Evolutionary conservation across 2,888 invertebrate species (phyloP).

Genomic region (Pristionchus maxplancki): DNA sequence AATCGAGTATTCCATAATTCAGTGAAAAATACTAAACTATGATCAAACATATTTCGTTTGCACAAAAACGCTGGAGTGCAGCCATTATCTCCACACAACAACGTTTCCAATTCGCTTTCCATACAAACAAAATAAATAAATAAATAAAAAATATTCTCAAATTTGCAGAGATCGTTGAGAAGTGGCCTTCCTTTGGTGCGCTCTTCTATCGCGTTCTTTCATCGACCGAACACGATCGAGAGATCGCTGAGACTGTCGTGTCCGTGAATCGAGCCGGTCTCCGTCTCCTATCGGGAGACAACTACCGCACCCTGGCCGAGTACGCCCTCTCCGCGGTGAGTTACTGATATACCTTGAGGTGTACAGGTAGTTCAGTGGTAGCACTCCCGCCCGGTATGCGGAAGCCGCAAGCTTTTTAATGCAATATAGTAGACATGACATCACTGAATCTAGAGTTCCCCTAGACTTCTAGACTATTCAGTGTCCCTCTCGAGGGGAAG

Average conservation of each 20-base stretch:
- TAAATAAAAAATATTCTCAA: conserved; percentile 49
- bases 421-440: no score
- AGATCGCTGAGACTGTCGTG: conserved; percentile 87
- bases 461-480: neutral
- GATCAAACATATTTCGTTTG: no score
- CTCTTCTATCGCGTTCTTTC: conserved; percentile 88
- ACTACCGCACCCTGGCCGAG: conserved; percentile 53
- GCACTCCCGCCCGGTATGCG: neutral
- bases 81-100: no score
- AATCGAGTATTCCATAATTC: no score
- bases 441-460: no score
- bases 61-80: no score
- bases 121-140: no score
- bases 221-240: conserved; percentile 34
- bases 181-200: conserved; percentile 96
- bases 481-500: neutral
- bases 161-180: conserved; percentile 88
- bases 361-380: neutral
- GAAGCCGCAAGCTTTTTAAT: neutral
- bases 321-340: conserved; percentile 47
- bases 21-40: no score
- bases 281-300: conserved; percentile 84
- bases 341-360: neutral
- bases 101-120: no score
- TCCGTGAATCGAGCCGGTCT: conserved; percentile 94